These are phyloP conservation scores for Spicauda simplicius DNA, from an alignment of 2,888 invertebrate species.

Conservation along the genomic window DNA sequence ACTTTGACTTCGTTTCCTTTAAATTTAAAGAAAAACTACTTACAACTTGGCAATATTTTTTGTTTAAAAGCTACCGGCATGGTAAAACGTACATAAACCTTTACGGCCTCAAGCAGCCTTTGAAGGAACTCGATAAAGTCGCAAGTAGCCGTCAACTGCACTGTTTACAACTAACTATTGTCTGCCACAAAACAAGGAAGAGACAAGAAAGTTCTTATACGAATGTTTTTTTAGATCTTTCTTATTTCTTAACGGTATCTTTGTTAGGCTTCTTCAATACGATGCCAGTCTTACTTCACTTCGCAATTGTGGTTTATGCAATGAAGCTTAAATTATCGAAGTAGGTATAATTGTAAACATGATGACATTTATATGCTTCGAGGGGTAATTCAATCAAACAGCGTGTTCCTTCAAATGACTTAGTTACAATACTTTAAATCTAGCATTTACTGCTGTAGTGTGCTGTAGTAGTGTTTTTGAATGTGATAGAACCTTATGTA, in stretches of 20 bases:
- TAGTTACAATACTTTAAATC: too few relatives aligned
- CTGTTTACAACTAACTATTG: slow-evolving; percentile 4
- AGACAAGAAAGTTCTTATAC: neutral
- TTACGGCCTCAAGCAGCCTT: neutral
- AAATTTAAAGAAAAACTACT: too few relatives aligned
- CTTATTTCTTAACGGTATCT: neutral
- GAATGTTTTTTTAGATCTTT: neutral
- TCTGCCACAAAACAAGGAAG: neutral
- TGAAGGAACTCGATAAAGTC: neutral
- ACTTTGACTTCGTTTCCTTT: too few relatives aligned
- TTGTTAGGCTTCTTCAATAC: neutral
- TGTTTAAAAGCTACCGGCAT: neutral
- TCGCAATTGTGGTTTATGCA: neutral
- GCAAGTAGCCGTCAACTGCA: slow-evolving; percentile 3
- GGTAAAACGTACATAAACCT: neutral
- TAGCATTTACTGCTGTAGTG: too few relatives aligned
- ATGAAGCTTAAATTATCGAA: too few relatives aligned
- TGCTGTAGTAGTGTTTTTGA: too few relatives aligned
- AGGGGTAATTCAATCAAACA: too few relatives aligned
- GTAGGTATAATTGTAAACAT: too few relatives aligned
- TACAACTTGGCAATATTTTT: too few relatives aligned
- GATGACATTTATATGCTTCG: too few relatives aligned
- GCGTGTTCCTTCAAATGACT: too few relatives aligned
- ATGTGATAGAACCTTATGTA: too few relatives aligned
- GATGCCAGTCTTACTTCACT: neutral